Evolutionary conservation across 2,797 vertebrate genomes (phyloP), one percentile per base, ranked within the genome.

Genomic region (Capromys pilorides): DNA sequence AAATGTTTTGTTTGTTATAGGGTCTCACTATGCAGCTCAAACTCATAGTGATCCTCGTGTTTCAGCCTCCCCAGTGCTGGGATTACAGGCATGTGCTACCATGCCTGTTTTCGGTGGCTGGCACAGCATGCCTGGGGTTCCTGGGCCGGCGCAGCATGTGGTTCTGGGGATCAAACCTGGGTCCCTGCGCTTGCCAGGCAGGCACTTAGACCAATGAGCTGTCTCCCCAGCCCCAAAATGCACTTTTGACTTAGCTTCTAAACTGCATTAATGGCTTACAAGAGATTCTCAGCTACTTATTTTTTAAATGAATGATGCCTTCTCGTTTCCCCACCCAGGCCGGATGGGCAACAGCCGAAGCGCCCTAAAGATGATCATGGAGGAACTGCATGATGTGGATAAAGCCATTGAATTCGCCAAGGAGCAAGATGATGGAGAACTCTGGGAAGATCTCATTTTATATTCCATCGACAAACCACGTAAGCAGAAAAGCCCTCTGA

Each of bases 401-500:
- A 99, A 99, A 97, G 99, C 99, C 86, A 99, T 99, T 88, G 99
- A 99, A 93, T 99, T 99, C 96, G 99, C 99, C 73, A 99, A 99
- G 98, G 99, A 99, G 92, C 99, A 99, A 97, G 99, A 99, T 6
- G 99, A 99, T 12, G 99, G 98, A 59, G 99, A 99, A 94, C 99
- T 99, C 77, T 99, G 99, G 99, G 99, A 99, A 97, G 99, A 99
- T 96, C 99, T 99, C 92, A 99, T 99, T 98, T 98, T 99, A 12
- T 99, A 99, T 97, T 99, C 99, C 59, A 99, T 99, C 0, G 99
- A 99, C 97, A 99, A 99, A 97, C 99, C 99, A 94, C 99, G 99
- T 99, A 98, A 92, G 99, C 84, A 62, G 81, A 86, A 71, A 71
- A 54, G 28, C 69, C 57, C 36, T 64, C 71, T 79, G 9, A 6